Percentiles rank a stretch among this genome's conserved stretches.
Evolutionary conservation across 2,797 vertebrate species (phyloP).

Genomic region (Australoheros facetus): DNA sequence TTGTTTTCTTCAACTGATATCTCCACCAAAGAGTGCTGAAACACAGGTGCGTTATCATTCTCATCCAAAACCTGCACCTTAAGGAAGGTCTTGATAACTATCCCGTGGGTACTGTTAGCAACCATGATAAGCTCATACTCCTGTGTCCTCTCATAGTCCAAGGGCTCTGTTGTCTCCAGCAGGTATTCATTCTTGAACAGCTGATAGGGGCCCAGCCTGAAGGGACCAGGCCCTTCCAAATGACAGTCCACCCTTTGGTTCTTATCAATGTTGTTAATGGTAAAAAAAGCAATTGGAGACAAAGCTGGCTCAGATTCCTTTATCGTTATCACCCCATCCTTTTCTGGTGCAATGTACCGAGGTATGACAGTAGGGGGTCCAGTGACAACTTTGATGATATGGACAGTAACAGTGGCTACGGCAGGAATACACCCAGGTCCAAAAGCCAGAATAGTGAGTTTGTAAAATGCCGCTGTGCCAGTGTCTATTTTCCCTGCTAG

Average conservation of each 20-base stretch:
- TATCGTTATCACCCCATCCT: conserved; percentile 88
- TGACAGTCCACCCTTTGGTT: conserved; percentile 87
- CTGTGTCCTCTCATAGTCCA: conserved; percentile 91
- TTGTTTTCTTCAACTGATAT: conserved; percentile 96
- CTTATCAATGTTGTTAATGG: conserved; percentile 88
- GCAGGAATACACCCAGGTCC: conserved; percentile 96
- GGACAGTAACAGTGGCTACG: conserved; percentile 85
- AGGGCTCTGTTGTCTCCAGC: conserved; percentile 89
- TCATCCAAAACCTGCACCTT: conserved; percentile 92
- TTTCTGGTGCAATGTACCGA: conserved; percentile 92
- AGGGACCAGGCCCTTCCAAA: conserved; percentile 91
- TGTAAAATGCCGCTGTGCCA: conserved; percentile 83
- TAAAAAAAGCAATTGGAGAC: conserved; percentile 95
- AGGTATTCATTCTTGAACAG: conserved; percentile 90
- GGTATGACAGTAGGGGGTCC: conserved; percentile 89
- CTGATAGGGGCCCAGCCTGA: conserved; percentile 89
- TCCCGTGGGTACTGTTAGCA: conserved; percentile 83
- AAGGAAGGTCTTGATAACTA: conserved; percentile 86
- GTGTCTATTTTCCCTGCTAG: conserved; percentile 86
- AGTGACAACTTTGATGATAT: conserved; percentile 86
- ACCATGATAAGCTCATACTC: conserved; percentile 89
- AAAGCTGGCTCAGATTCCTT: conserved; percentile 91
- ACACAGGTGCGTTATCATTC: conserved; percentile 94
- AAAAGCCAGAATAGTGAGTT: conserved; percentile 89
- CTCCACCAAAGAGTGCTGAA: conserved; percentile 88